Percentiles rank a stretch among this genome's conserved stretches.
These are phyloP conservation scores for Sebastes kiyomatsui DNA, from an alignment of 2,797 vertebrate species.

Conservation along the genomic window DNA sequence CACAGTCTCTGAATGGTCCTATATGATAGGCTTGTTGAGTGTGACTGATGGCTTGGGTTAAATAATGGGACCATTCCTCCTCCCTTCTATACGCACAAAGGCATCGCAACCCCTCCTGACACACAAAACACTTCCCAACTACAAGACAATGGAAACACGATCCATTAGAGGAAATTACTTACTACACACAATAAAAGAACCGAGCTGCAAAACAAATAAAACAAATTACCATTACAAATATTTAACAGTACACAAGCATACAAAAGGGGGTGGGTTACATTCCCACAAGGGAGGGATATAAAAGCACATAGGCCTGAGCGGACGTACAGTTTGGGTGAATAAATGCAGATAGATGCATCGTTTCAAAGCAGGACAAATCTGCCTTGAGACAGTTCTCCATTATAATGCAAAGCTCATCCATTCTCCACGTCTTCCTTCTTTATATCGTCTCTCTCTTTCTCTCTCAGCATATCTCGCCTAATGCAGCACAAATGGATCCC, in stretches of 20 bases:
- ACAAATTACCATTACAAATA: slow-evolving; percentile 65
- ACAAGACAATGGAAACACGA: slow-evolving; percentile 53
- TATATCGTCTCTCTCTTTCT: slow-evolving; percentile 43
- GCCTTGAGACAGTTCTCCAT: slow-evolving; percentile 66
- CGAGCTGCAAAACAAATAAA: slow-evolving; percentile 52
- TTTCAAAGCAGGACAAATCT: slow-evolving; percentile 61
- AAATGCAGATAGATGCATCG: slow-evolving; percentile 65
- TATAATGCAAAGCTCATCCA: slow-evolving; percentile 76
- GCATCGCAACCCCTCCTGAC: slow-evolving; percentile 44
- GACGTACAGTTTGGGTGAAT: slow-evolving; percentile 34
- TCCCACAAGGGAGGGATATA: slow-evolving; percentile 27
- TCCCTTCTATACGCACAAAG: slow-evolving; percentile 41
- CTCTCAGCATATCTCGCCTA: slow-evolving; percentile 57
- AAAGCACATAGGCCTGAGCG: slow-evolving; percentile 31
- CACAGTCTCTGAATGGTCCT: slow-evolving; percentile 58
- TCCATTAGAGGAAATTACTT: slow-evolving; percentile 63
- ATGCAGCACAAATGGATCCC: slow-evolving; percentile 66
- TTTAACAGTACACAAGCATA: slow-evolving; percentile 38
- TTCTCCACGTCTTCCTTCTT: slow-evolving; percentile 53
- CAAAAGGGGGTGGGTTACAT: slow-evolving; percentile 25
- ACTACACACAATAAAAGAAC: slow-evolving; percentile 20
- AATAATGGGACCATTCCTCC: slow-evolving; percentile 62
- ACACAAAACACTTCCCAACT: slow-evolving; percentile 49
- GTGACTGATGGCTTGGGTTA: slow-evolving; percentile 76
- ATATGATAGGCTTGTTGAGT: slow-evolving; percentile 77